These are phyloP conservation scores for Pygoscelis antarcticus DNA, from an alignment of 2,113 vertebrate species.

Conservation along the genomic window DNA sequence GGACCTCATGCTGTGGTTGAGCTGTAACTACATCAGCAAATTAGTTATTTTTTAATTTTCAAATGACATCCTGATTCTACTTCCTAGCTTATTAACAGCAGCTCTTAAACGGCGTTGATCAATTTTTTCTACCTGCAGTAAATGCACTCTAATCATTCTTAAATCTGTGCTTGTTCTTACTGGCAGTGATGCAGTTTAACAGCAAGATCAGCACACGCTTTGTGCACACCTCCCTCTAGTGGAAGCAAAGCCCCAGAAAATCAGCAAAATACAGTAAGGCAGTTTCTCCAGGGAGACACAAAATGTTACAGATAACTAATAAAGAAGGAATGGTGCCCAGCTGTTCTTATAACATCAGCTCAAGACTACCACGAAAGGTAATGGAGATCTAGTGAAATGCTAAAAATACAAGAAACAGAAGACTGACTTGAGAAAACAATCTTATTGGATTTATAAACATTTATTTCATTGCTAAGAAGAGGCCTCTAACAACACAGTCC, in stretches of 20 bases:
- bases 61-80: not conserved
- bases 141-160: not conserved
- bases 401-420: not conserved
- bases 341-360: not conserved
- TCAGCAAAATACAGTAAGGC: not conserved
- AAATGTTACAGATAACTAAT: not conserved
- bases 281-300: not conserved
- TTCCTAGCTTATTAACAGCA: not conserved
- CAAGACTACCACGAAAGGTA: not conserved
- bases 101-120: not conserved
- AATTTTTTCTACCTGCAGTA: not conserved
- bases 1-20: not conserved
- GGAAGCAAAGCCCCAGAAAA: not conserved
- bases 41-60: not conserved
- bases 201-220: not conserved
- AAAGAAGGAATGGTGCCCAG: not conserved
- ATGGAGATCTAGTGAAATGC: not conserved
- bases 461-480: not conserved
- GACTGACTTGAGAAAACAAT: not conserved
- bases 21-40: not conserved
- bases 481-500: not conserved
- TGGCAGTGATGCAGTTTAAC: not conserved
- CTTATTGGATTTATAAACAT: not conserved
- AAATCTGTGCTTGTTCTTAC: not conserved
- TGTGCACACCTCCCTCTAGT: slow-evolving; percentile 13